Evolutionary conservation across 2,113 vertebrate genomes (phyloP).

Genomic region (Oreochromis niloticus): DNA sequence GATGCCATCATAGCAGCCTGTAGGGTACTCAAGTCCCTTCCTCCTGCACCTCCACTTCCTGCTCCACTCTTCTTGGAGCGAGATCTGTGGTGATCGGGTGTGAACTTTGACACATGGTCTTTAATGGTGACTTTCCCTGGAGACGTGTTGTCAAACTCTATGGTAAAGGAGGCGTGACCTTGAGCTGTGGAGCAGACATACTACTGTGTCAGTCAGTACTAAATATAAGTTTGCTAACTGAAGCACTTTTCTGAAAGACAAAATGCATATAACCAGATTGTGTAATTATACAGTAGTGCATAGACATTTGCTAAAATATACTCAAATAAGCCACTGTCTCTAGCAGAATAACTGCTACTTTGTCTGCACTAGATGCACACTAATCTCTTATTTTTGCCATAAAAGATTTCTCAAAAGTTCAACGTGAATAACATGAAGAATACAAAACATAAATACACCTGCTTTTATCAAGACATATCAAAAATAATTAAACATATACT

Average conservation of each 20-base stretch:
- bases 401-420: background rate
- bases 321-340: background rate
- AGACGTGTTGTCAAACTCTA: conserved; percentile 94
- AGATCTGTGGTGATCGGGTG: conserved; percentile 82
- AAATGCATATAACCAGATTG: background rate
- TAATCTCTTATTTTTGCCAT: background rate
- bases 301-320: background rate
- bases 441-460: background rate
- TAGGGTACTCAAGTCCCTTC: conserved; percentile 87
- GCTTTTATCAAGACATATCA: background rate
- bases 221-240: background rate
- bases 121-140: conserved; percentile 98
- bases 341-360: background rate
- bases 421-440: background rate
- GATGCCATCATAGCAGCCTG: conserved; percentile 95
- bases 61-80: conserved; percentile 80
- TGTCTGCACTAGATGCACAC: background rate
- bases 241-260: background rate
- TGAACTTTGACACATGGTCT: conserved; percentile 91
- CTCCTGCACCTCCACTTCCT: conserved; percentile 50
- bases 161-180: conserved; percentile 97
- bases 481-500: background rate
- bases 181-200: conserved; percentile 69
- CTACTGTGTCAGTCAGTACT: background rate
- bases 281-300: background rate